Conservation (phyloP, 2,888 invertebrate genomes). For the Apamea epomidion region DNA sequence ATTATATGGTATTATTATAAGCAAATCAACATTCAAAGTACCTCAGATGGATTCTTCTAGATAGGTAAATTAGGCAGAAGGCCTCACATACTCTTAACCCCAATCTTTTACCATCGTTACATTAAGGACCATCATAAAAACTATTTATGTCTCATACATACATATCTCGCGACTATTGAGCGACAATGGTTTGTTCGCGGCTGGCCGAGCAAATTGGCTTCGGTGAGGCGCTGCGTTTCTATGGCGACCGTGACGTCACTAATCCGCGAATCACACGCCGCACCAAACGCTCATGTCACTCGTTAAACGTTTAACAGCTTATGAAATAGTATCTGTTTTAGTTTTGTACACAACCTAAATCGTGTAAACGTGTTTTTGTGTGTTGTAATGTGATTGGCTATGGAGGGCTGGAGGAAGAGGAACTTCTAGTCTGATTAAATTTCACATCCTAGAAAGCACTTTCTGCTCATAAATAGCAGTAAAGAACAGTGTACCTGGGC, state of each 20-base stretch:
- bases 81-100: background rate
- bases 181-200: slow-evolving; percentile 52
- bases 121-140: slow-evolving; percentile 21
- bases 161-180: slow-evolving; percentile 13
- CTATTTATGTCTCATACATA: slow-evolving; percentile 20
- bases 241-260: slow-evolving; percentile 56
- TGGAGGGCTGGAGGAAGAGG: too few species aligned
- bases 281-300: slow-evolving; percentile 43
- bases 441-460: background rate
- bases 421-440: background rate
- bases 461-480: background rate
- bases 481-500: background rate
- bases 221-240: slow-evolving; percentile 57
- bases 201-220: slow-evolving; percentile 67
- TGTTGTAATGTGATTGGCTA: background rate
- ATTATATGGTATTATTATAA: background rate
- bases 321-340: slow-evolving; percentile 2
- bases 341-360: background rate
- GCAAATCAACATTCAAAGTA: background rate
- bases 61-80: background rate
- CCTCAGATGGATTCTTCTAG: too few species aligned
- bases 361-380: background rate
- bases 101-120: background rate
- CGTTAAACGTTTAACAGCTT: slow-evolving; percentile 58
- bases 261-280: slow-evolving; percentile 61